Percentiles rank a stretch among this genome's conserved stretches.
phyloP scores from a whole-genome alignment of 2,113 vertebrate species.

The Hyla sarda region DNA sequence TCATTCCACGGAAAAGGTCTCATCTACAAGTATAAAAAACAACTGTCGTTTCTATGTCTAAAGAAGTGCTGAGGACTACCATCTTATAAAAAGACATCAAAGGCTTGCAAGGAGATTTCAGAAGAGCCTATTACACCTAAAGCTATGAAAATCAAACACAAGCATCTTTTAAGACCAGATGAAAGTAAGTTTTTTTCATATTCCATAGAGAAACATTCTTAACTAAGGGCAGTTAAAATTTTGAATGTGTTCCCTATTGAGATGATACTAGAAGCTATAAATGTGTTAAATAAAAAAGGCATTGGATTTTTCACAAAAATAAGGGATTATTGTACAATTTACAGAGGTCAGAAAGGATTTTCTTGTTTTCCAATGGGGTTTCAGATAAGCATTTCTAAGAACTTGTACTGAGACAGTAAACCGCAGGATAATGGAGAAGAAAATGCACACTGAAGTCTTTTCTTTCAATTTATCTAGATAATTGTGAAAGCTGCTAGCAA shows the following conservation, averaged over 20 bases:
- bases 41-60: slow-evolving; percentile 50
- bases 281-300: slow-evolving; percentile 50
- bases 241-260: slow-evolving; percentile 56
- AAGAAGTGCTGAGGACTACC: slow-evolving; percentile 53
- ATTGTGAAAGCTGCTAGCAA: slow-evolving; percentile 57
- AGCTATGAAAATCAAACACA: slow-evolving; percentile 59
- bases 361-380: slow-evolving; percentile 55
- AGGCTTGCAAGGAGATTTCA: slow-evolving; percentile 56
- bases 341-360: slow-evolving; percentile 59
- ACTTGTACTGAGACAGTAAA: slow-evolving; percentile 54
- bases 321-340: slow-evolving; percentile 55
- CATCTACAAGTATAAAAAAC: slow-evolving; percentile 38
- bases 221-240: slow-evolving; percentile 58
- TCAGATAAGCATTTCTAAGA: slow-evolving; percentile 57
- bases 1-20: slow-evolving; percentile 40
- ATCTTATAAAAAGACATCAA: slow-evolving; percentile 58
- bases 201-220: slow-evolving; percentile 53
- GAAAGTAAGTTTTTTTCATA: slow-evolving; percentile 53
- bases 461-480: slow-evolving; percentile 57
- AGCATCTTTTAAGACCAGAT: slow-evolving; percentile 57
- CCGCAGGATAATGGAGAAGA: slow-evolving; percentile 57
- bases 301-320: slow-evolving; percentile 51
- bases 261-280: slow-evolving; percentile 55
- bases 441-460: slow-evolving; percentile 56
- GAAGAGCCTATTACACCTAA: slow-evolving; percentile 58